Evolutionary conservation across 2,888 invertebrate genomes (phyloP), one percentile per base, ranked within the genome.

Genomic region (Apodemia hepburni): DNA sequence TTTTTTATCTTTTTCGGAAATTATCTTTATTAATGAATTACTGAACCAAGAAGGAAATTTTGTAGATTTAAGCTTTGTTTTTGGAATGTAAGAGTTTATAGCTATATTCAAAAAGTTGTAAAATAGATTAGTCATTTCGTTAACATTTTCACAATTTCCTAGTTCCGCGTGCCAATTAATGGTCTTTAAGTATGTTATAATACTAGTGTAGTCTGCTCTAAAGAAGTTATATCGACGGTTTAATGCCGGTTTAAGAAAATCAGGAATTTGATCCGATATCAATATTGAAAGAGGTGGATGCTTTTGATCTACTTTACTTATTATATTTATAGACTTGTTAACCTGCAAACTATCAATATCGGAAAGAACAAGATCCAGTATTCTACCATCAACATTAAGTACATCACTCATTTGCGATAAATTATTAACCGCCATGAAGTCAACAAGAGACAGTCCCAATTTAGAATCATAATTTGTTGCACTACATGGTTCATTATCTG

Each of bases 381-480:
- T 60, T 49, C 29, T 51, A 6, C 33, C 33, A 33, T 60, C 60
- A 11, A 49, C 60, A 49, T 49, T 51, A 33, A 17, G 11, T 17
- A 49, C 17, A 12, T 47, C 49, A 49, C 49, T 60, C 29, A 35
- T 58, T 58, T 58, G 58, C n/a, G 15, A 17, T 58, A 35, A 58
- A 29, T 29, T 33, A 33, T 58, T 35, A 15, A 35, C 4, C 15
- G 58, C 29, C 29, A 58, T 33, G 2, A 58, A 33, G 35, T 33
- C 58, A 33, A 33, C 9, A 9, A 35, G 8, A n/a, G 58, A n/a
- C 33, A 29, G 33, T 33, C 35, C 33, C n/a, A 58, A 58, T 17
- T 18, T 59, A 17, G 42, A 59, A 38, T 5, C 17, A 35, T 42
- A 59, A 12, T 42, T 59, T 9, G 11, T 42, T 38, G 42, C 12